Conservation (phyloP, 1,140 invertebrate genomes). For the Geopemphigus sp. region DNA sequence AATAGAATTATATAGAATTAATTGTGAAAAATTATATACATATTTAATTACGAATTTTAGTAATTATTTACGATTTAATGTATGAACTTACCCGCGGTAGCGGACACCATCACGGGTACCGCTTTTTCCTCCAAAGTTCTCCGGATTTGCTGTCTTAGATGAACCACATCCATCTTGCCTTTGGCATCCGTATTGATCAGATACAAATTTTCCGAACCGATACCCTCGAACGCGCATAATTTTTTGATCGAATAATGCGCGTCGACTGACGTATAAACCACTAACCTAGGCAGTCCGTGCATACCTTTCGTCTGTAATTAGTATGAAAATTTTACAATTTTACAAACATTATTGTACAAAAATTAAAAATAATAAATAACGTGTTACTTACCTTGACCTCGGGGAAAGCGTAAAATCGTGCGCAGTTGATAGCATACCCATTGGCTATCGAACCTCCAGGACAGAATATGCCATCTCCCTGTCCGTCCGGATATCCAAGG, state of each 20-base stretch:
- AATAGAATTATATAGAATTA: too few species aligned
- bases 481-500: conserved; percentile 76
- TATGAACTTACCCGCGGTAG: conserved; percentile 73
- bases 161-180: conserved; percentile 75
- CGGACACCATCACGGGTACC: conserved; percentile 82
- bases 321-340: too few species aligned
- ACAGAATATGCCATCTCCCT: conserved; percentile 84
- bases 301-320: conserved; percentile 67
- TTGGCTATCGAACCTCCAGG: conserved; percentile 95
- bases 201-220: conserved; percentile 76
- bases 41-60: too few species aligned
- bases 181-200: conserved; percentile 66
- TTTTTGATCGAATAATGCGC: conserved; percentile 94
- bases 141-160: conserved; percentile 72
- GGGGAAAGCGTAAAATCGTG: conserved; percentile 73
- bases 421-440: conserved; percentile 89
- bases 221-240: conserved; percentile 73
- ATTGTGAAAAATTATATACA: too few species aligned
- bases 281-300: conserved; percentile 65
- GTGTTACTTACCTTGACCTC: conserved; percentile 68
- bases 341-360: too few species aligned
- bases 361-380: too few species aligned
- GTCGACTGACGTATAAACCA: conserved; percentile 82
- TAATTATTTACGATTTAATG: too few species aligned
- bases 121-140: conserved; percentile 65